phyloP scores from a whole-genome alignment of 35 echinoderm and acorn worm genomes.

The Lytechinus variegatus region DNA sequence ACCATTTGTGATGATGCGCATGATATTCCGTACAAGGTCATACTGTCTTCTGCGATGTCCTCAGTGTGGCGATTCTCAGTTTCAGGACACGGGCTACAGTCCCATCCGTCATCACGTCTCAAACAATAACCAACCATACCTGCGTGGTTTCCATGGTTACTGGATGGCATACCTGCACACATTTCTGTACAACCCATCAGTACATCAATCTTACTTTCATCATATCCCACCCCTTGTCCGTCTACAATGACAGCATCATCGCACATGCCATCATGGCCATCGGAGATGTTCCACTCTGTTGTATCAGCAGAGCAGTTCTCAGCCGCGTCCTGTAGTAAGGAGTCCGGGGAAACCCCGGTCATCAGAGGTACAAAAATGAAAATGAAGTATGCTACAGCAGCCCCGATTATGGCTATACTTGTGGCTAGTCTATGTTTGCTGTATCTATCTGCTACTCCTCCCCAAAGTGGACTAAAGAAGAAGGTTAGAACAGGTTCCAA shows the following conservation, averaged over 20 bases:
- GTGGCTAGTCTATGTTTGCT: slow-evolving; percentile 56
- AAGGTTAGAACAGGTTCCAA: slow-evolving; percentile 63
- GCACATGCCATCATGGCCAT: background rate
- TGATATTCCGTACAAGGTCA: background rate
- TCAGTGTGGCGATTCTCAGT: background rate
- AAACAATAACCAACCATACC: background rate
- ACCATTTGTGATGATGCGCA: background rate
- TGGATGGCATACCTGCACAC: background rate
- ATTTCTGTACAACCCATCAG: background rate
- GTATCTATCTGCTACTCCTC: slow-evolving; percentile 61
- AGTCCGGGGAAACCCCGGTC: slow-evolving; percentile 29
- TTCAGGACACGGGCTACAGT: background rate
- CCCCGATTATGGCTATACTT: slow-evolving; percentile 25
- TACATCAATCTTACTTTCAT: background rate
- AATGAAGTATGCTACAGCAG: slow-evolving; percentile 54
- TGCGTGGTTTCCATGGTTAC: background rate
- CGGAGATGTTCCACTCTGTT: background rate
- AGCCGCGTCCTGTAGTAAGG: background rate
- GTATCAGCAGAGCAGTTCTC: background rate
- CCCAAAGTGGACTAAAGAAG: slow-evolving; percentile 64
- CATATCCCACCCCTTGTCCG: background rate
- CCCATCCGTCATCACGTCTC: background rate
- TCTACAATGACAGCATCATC: background rate
- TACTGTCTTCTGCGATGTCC: background rate
- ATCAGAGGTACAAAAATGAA: slow-evolving; percentile 63